phyloP scores from a whole-genome alignment of 2,113 vertebrate species.

The Chamaea fasciata region DNA sequence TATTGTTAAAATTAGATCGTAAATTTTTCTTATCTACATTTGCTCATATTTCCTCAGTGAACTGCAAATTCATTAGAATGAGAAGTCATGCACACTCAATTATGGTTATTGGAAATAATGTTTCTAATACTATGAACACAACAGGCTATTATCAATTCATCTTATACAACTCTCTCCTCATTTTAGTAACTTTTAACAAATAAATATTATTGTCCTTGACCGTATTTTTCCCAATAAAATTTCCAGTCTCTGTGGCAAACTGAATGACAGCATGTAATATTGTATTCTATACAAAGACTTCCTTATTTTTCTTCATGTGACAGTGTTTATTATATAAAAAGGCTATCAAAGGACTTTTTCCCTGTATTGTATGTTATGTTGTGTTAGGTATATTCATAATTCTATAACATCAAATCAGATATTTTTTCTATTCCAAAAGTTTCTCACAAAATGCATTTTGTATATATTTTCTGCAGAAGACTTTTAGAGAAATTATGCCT shows the following conservation, averaged over 20 bases:
- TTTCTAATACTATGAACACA: background rate
- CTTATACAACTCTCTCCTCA: accelerated
- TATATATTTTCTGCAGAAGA: background rate
- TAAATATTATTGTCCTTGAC: background rate
- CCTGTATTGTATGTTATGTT: accelerated
- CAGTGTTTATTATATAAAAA: background rate
- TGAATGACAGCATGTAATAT: background rate
- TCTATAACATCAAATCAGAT: background rate
- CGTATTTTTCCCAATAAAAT: background rate
- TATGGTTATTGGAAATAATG: background rate
- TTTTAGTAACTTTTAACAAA: background rate
- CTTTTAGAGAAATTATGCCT: background rate
- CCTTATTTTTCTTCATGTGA: background rate
- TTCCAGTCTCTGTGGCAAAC: background rate
- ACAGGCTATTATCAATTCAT: background rate
- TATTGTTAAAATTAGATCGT: background rate
- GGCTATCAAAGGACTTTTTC: background rate
- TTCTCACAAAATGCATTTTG: background rate
- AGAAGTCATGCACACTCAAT: background rate
- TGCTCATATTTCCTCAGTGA: background rate
- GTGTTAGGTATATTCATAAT: background rate
- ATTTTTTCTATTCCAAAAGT: background rate
- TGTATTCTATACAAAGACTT: background rate
- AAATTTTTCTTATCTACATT: background rate
- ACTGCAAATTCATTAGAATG: background rate